Conservation (phyloP, 1,140 invertebrate species). For the Solenopsis fugax region DNA sequence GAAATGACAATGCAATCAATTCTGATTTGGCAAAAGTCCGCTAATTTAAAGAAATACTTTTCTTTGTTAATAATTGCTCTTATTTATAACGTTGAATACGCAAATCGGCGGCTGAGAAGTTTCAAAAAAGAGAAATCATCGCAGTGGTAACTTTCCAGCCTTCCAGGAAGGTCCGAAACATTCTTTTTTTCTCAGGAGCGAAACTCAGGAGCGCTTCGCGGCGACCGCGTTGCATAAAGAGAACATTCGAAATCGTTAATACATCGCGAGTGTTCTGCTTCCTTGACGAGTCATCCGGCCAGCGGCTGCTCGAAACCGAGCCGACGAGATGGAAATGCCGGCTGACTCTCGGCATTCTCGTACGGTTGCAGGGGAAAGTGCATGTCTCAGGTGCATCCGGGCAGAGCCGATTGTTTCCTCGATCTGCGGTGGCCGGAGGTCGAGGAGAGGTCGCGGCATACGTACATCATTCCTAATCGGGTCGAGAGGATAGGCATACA, state of each 20-base stretch:
- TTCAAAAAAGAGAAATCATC: constrained; percentile 76
- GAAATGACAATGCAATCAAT: background rate
- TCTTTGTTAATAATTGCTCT: background rate
- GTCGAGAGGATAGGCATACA: constrained; percentile 68
- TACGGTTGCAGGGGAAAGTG: constrained; percentile 72
- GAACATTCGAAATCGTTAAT: constrained; percentile 46
- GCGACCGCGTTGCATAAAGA: constrained; percentile 64
- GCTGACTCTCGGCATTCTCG: constrained; percentile 24
- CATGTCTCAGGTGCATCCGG: constrained; percentile 69
- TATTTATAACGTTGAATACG: constrained; percentile 21
- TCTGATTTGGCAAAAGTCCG: background rate
- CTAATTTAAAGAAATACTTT: background rate
- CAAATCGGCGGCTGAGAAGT: constrained; percentile 36
- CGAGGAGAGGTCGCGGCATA: constrained; percentile 52
- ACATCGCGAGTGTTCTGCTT: constrained; percentile 32
- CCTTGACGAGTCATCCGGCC: constrained; percentile 40
- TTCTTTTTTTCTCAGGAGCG: constrained; percentile 64
- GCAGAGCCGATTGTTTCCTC: background rate
- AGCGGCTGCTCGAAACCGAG: constrained; percentile 34
- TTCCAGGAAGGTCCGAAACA: constrained; percentile 74
- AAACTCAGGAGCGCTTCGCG: constrained; percentile 69
- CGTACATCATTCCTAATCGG: constrained; percentile 69
- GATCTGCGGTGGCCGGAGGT: constrained; percentile 35
- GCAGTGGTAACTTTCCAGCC: constrained; percentile 71
- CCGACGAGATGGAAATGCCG: constrained; percentile 67